phyloP scores from a whole-genome alignment of 2,113 vertebrate genomes.

The Spea bombifrons region DNA sequence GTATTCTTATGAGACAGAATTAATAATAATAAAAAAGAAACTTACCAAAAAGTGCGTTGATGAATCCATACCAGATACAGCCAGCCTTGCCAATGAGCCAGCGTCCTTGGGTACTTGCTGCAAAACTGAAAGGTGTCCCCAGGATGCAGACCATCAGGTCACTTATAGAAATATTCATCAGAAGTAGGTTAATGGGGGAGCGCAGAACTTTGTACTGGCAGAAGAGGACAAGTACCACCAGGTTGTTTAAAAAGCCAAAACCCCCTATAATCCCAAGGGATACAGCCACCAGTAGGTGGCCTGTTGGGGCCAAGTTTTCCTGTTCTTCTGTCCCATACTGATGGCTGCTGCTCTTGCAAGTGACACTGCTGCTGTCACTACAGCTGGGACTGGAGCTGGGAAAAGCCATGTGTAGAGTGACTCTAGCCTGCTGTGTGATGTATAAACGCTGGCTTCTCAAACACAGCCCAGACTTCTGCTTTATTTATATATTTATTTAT shows the following conservation, averaged over 20 bases:
- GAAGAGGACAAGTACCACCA: conserved; percentile 76
- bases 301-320: conserved; percentile 63
- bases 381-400: conserved; percentile 65
- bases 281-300: conserved; percentile 68
- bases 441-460: conserved; percentile 15
- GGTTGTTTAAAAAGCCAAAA: conserved; percentile 71
- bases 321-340: conserved; percentile 52
- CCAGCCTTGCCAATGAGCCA: conserved; percentile 72
- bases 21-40: conserved; percentile 9
- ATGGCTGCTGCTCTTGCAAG: conserved; percentile 57
- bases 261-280: conserved; percentile 68
- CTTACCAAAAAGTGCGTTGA: conserved; percentile 78
- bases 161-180: conserved; percentile 76
- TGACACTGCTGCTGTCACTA: conserved; percentile 57
- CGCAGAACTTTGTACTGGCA: conserved; percentile 71
- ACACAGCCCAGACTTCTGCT: background rate
- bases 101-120: conserved; percentile 69
- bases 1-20: too few species aligned
- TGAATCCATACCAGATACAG: conserved; percentile 82
- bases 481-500: conserved; percentile 21
- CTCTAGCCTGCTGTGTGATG: background rate
- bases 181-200: conserved; percentile 78
- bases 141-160: conserved; percentile 77
- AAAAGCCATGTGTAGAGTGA: conserved; percentile 57
- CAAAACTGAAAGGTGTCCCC: conserved; percentile 80